Evolutionary conservation across 1,140 invertebrate genomes (phyloP), one percentile per base, ranked within the genome.

Genomic region (Tetramorium alpestre): DNA sequence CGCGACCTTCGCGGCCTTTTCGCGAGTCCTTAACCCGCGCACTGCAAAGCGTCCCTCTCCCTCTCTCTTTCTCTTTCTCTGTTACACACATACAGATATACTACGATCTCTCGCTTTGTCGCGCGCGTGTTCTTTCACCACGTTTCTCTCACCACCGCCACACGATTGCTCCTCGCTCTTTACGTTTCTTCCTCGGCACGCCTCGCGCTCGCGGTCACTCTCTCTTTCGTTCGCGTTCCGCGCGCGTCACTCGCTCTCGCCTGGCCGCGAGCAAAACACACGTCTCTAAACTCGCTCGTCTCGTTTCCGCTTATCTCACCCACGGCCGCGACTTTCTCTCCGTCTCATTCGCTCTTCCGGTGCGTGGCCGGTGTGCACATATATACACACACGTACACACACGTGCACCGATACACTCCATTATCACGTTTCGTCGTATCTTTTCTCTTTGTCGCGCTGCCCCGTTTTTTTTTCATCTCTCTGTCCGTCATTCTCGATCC

Each of bases 161-260:
- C 54, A 25, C 76, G 75, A 69, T 67, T 25, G 41, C 65, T 49
- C 10, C n/a, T 76, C 56, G 47, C 58, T 47, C 77, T 51, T 28
- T 28, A 60, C 84, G 70, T 75, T 85, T 75, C 58, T 54, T 86
- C 77, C 81, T 33, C 80, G 70, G 49, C 87, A 70, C 54, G 60
- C 69, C 69, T 88, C 73, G 44, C 73, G 18, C 73, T 44, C 49
- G 67, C 77, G 82, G 67, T 82, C 78, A 87, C 89, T 90, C 91
- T 91, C 89, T 81, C 88, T 90, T 88, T 87, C 89, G 77, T 85
- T 88, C 67, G 72, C 82, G 76, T 89, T 89, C 88, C 86, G 85
- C 84, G 85, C 84, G 77, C 87, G 85, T 88, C 88, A 69, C 82
- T 89, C 87, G 75, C 84, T 81, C 86, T 76, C 72, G 28, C 69